Percentiles rank a stretch among this genome's conserved stretches.
These are phyloP conservation scores for Papilio gigon DNA, from an alignment of 2,888 invertebrate species.

Conservation along the genomic window DNA sequence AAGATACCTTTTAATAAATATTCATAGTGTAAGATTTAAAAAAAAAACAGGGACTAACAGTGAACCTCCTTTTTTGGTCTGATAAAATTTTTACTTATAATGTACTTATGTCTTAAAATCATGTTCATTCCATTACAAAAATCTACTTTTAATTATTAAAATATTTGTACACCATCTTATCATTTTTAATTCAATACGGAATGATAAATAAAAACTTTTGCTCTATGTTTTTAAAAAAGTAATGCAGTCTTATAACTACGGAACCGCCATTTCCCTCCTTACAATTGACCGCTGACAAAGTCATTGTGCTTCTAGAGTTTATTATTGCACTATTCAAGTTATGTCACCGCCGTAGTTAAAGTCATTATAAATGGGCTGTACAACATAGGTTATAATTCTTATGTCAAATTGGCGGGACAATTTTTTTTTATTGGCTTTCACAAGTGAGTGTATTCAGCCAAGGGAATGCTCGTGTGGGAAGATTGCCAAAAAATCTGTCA, in stretches of 20 bases:
- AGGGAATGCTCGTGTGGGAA: neutral
- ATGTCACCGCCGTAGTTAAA: constrained; percentile 20
- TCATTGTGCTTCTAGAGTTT: constrained; percentile 19
- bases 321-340: constrained; percentile 39
- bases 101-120: no score
- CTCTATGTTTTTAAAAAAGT: neutral
- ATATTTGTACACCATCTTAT: no score
- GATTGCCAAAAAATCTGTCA: no score
- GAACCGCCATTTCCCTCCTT: constrained; percentile 16
- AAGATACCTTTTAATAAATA: no score
- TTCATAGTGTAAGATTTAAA: no score
- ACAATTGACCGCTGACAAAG: neutral
- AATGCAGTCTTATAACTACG: no score
- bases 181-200: neutral
- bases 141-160: no score
- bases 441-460: no score
- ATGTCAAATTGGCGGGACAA: neutral
- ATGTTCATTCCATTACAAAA: no score
- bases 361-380: constrained; percentile 22
- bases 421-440: neutral
- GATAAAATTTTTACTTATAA: no score
- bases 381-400: constrained; percentile 21
- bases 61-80: no score
- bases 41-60: no score
- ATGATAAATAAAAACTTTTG: neutral